Conservation (phyloP, 1,140 invertebrate species). For the Drosophila lacertosa region DNA sequence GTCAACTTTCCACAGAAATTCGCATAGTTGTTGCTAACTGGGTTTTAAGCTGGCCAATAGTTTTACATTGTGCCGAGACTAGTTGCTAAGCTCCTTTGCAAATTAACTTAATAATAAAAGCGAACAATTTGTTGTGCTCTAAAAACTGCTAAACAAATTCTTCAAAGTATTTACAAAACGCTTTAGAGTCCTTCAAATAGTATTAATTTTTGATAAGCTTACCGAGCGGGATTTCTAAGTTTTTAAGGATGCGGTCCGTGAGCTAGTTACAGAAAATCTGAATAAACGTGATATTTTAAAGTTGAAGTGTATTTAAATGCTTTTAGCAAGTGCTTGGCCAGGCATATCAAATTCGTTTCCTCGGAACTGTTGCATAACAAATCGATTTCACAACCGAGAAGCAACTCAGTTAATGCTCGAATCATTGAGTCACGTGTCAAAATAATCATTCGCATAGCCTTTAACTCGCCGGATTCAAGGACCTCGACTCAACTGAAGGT, state of each 20-base stretch:
- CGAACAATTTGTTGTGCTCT: not conserved
- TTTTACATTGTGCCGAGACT: constrained; percentile 6
- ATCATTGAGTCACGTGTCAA: constrained; percentile 63
- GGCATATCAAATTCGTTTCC: constrained; percentile 6
- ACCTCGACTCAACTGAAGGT: constrained; percentile 30
- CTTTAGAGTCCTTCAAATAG: no score
- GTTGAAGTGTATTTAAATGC: not conserved
- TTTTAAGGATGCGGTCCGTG: no score
- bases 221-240: no score
- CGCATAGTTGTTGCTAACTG: not conserved
- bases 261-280: no score
- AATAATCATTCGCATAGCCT: constrained; percentile 47
- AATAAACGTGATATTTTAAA: not conserved
- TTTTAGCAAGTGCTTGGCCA: not conserved
- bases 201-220: no score
- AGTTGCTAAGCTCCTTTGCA: constrained; percentile 21
- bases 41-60: constrained; percentile 22
- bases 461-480: constrained; percentile 45
- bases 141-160: not conserved
- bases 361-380: constrained; percentile 20
- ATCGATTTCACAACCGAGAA: constrained; percentile 20
- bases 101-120: not conserved
- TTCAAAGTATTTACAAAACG: no score
- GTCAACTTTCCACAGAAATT: constrained; percentile 28
- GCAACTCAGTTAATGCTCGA: constrained; percentile 20